Base-by-base conservation (phyloP, 2,113 vertebrate genomes). In the Cairina moschata region DNA sequence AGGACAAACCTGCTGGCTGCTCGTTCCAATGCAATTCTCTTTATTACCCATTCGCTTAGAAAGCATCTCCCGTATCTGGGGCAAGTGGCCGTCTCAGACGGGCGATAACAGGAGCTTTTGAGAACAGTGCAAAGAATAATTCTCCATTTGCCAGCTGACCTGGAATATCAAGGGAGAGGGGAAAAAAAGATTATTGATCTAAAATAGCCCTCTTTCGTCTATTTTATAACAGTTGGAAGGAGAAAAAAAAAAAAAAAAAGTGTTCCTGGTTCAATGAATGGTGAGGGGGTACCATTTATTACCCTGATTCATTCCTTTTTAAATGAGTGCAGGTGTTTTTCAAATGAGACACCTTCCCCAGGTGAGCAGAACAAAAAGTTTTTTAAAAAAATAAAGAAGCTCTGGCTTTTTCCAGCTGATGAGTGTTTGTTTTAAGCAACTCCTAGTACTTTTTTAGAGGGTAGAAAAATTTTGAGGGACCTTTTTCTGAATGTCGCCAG, bases 61-160 rank as follows among this genome's bases (percentile, higher is more conserved):
- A 80, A 48, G 25, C 2, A 25, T 42, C 44, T 94, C 62, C 91
- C 83, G 94, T 96, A 91, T 91, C 90, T 87, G 93, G 93, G 91
- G 88, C 95, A 65, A 89, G 88, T 81, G 93, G 48, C 62, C 11
- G 55, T 89, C 93, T 96, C 95, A 34, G 28, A 85, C 31, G 91
- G 94, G 94, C 44, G 87, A 96, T 97, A 96, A 97, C 13, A 0
- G 84, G 63, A 94, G 78, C 36, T 12, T 71, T 95, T 90, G 69
- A 91, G 90, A 87, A 54, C 81, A 8, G 67, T 14, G 71, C 31
- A 55, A 88, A 96, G 87, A 96, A 91, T 93, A 88, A 91, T 83
- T 88, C 82, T 97, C 91, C 91, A 66, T 94, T 95, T 95, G 78
- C 94, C 93, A 91, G 95, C 89, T 95, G 96, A 97, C 95, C 96